Evolutionary conservation across 1,140 invertebrate species (phyloP), one percentile per base, ranked within the genome.

Genomic region (Physella acuta): DNA sequence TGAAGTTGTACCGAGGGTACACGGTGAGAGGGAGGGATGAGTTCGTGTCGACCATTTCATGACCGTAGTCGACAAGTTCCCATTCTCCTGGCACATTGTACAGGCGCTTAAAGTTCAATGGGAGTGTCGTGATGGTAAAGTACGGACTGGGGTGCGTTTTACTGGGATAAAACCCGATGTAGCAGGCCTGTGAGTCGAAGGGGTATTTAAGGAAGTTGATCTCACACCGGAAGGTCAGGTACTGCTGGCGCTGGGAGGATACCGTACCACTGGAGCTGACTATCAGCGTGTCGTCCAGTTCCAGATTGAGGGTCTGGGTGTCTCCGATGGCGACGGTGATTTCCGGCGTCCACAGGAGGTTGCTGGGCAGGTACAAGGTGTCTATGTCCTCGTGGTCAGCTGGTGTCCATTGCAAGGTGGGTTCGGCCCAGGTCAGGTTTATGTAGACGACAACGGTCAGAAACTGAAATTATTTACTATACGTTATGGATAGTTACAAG

Each of bases 1-100:
- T 56, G 33, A 72, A 26, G 0, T 4, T 17, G 61, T 53, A 64
- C 20, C 56, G 30, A 2, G 56, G 56, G 33, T 28, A 59, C 30
- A 34, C 33, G n/a, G 5, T 17, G 5, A 17, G 3, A n/a, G 11
- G 4, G 8, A 44, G 39, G n/a, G n/a, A n/a, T 55, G 11, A 2
- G 28, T 55, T 4, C 1, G 14, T n/a, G 3, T 31, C 3, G 3
- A 59, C 14, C 5, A 36, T 3, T 20, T 59, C 56, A 3, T n/a
- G 33, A 34, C 20, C 24, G 36, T 31, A 14, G n/a, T 36, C 33
- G 11, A 59, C 1, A 31, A 36, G 3, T 31, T 14, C 4, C 56
- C 56, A 59, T n/a, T 59, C 56, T 34, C 56, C 56, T 34, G 28
- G 2, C 4, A 14, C 36, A n/a, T 17, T 59, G 14, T 44, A 44